Evolutionary conservation across 2,113 vertebrate genomes (phyloP).

Genomic region (Bubo scandiacus): DNA sequence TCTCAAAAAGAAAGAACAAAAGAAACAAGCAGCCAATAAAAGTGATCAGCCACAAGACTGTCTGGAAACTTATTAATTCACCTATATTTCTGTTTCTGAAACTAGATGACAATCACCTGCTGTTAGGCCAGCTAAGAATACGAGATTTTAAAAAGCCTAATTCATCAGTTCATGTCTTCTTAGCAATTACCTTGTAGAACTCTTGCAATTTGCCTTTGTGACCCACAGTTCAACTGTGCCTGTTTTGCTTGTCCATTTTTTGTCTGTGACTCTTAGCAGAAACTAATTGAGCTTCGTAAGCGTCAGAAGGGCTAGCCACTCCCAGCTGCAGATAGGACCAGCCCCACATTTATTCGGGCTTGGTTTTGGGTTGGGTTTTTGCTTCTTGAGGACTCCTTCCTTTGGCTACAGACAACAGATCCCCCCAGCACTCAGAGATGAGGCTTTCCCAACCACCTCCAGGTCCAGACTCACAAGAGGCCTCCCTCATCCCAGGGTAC

Average conservation of each 20-base stretch:
- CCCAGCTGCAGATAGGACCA: not conserved
- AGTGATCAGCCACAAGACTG: not conserved
- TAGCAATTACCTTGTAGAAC: not conserved
- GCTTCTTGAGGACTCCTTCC: not conserved
- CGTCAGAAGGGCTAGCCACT: not conserved
- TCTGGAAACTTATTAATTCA: not conserved
- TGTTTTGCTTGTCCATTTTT: not conserved
- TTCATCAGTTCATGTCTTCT: not conserved
- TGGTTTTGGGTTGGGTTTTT: not conserved
- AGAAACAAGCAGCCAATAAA: not conserved
- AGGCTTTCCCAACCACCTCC: not conserved
- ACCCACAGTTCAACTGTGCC: not conserved
- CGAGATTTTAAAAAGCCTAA: not conserved
- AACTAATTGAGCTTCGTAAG: not conserved
- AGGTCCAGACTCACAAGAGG: not conserved
- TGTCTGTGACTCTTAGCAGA: not conserved
- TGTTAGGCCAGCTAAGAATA: not conserved
- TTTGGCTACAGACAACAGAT: not conserved
- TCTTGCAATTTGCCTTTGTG: not conserved
- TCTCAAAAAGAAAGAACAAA: not conserved
- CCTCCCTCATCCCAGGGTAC: not conserved
- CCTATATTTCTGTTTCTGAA: not conserved
- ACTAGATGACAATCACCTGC: not conserved
- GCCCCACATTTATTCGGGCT: not conserved
- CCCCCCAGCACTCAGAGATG: accelerated